Evolutionary conservation across 2,113 vertebrate species (phyloP), one percentile per base, ranked within the genome.

Genomic region (Gavialis gangeticus): DNA sequence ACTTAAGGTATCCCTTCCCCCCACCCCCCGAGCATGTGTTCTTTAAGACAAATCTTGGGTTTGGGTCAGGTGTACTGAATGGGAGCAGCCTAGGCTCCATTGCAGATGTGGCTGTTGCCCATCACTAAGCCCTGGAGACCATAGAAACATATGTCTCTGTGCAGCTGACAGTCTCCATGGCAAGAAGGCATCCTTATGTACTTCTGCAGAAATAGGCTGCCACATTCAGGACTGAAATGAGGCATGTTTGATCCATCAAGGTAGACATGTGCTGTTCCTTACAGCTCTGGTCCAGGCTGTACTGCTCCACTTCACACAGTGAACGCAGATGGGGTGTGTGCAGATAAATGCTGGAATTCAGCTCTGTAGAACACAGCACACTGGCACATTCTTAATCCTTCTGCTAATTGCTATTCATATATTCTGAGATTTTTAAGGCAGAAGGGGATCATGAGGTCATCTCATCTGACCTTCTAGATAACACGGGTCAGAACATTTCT

Each of bases 131-230:
- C 88, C 87, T 82, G 91, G 94, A 54, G 92, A 73, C 75, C 92
- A 81, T 58, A 81, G 90, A 91, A 92, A 80, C 81, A 14, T 86
- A 5, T 85, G 80, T 88, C 0, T 6, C 83, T 92, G 83, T 85
- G 13, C 92, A 75, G 86, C 94, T 94, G 89, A 7, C 71, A 56
- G 76, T 84, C 66, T 92, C 93, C 3, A 2, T 92, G 93, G 76
- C 79, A 19, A 62, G 89, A 73, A 92, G 95, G 91, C 59, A 67
- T 90, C 79, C 94, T 92, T n/a, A 64, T 94, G 90, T 91, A 94
- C 88, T 85, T 77, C 79, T 89, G 79, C 91, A 76, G 56, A 79
- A 91, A 27, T 75, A 60, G 85, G 88, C 75, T 30, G 79, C 73
- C 37, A 78, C 21, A 56, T 17, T n/a, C 91, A 86, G 88, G 73